A percentile compares a stretch with the other conserved stretches of the same genome.
Evolutionary conservation across 2,797 vertebrate species (phyloP).

Genomic region (Dipus sagitta): DNA sequence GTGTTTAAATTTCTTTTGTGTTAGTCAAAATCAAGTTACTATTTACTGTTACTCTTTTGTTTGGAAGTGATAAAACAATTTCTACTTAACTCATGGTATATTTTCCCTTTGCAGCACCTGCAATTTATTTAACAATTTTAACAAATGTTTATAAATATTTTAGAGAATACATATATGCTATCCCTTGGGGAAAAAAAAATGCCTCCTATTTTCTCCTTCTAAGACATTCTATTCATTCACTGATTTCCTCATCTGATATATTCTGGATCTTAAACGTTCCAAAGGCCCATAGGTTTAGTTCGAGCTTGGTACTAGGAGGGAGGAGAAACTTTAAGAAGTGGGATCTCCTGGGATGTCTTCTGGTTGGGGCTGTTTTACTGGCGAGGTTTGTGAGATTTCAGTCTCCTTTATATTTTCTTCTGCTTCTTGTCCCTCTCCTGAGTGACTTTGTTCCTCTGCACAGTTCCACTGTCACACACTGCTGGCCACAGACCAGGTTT

Average conservation of each 20-base stretch:
- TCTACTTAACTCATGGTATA: background rate
- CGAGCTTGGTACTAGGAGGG: background rate
- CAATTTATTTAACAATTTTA: constrained; percentile 29
- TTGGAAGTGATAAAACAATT: background rate
- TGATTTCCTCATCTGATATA: background rate
- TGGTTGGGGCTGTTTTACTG: background rate
- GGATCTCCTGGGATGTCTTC: background rate
- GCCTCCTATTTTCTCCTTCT: background rate
- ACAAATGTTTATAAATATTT: background rate
- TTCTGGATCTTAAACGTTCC: background rate
- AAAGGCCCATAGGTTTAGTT: background rate
- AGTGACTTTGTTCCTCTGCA: background rate
- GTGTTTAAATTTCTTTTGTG: constrained; percentile 13
- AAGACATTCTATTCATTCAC: background rate
- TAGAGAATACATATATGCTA: background rate
- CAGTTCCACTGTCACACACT: too few species aligned
- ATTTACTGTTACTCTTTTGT: background rate
- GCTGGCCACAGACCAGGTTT: background rate
- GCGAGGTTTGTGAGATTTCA: background rate
- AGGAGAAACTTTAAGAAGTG: background rate
- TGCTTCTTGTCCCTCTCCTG: background rate
- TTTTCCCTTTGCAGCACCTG: constrained; percentile 35
- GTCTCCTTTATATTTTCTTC: background rate
- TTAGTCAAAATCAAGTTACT: constrained; percentile 9
- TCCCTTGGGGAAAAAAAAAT: constrained; percentile 2